Evolutionary conservation across 2,888 invertebrate species (phyloP).

Genomic region (Orthosia gracilis): DNA sequence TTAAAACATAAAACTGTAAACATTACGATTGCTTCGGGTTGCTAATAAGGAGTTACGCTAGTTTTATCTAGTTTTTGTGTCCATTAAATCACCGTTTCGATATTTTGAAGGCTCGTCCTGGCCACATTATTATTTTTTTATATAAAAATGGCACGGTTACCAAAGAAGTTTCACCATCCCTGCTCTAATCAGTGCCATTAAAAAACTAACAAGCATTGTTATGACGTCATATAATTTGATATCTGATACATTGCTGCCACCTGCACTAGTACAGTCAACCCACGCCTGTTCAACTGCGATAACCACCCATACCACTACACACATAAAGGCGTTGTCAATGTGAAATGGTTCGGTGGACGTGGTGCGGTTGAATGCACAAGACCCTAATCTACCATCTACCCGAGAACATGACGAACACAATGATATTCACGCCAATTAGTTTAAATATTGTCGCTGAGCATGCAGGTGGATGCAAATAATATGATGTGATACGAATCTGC

Average conservation of each 20-base stretch:
- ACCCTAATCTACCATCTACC: slow-evolving; percentile 25
- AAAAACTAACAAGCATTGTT: slow-evolving; percentile 24
- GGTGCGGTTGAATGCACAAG: neutral
- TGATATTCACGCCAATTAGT: slow-evolving; percentile 24
- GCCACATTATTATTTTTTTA: no score
- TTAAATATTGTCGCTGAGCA: slow-evolving; percentile 6
- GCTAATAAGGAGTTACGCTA: no score
- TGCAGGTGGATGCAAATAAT: slow-evolving; percentile 46
- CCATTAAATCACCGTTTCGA: no score
- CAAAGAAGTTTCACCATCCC: no score
- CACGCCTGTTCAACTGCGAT: neutral
- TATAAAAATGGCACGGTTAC: no score
- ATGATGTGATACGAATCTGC: slow-evolving; percentile 24
- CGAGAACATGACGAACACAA: slow-evolving; percentile 16
- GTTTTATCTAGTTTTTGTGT: no score
- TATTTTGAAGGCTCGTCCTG: no score
- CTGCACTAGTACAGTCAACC: slow-evolving; percentile 28
- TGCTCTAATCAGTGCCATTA: slow-evolving; percentile 16
- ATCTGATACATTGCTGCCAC: slow-evolving; percentile 11
- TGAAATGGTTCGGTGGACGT: neutral
- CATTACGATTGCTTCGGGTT: no score
- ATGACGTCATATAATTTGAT: slow-evolving; percentile 12
- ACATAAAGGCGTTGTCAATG: neutral
- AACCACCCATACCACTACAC: neutral
- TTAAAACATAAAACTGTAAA: no score